Evolutionary conservation across 2,797 vertebrate species (phyloP), one percentile per base, ranked within the genome.

Genomic region (Sebastes vulpes): DNA sequence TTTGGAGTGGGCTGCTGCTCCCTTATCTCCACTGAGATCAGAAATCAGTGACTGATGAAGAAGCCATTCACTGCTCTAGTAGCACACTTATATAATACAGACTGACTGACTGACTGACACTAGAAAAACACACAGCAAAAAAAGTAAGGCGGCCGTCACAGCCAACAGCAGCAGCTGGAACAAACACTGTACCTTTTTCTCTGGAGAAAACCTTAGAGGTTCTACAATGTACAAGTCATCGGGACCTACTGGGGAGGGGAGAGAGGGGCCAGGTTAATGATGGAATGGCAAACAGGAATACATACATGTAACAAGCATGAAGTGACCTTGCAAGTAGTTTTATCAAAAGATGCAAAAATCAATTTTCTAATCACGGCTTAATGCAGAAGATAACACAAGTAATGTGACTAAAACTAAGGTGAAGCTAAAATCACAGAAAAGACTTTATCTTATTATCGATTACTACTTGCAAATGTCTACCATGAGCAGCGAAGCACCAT

Each of bases 211-310:
- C 95, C 97, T 99, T 95, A 99, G 96, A 77, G 98, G 99, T 96
- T 99, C 98, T 94, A 99, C 98, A 96, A 99, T 99, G 96, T 98
- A 99, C 94, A 99, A 96, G 94, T 99, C 98, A 96, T 97, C 98
- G 85, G 97, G 96, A 95, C 97, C 97, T 94, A 97, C 99, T 99
- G 93, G 63, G 97, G 95, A 93, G 91, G 94, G 89, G 95, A 96
- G 93, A 96, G 90, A 96, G 94, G 94, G 88, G 71, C 85, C 91
- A 90, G 79, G 94, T 95, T 96, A 97, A 93, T 94, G 89, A 94
- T 95, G 89, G 92, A 92, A 95, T 95, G 95, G 91, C 54, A 89
- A 92, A 96, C 90, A 93, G 93, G 89, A 91, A 93, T 86, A 95
- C 93, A 94, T 92, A 94, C 89, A 95, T 92, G 92, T 91, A 83